A percentile compares a stretch with the other conserved stretches of the same genome.
These are phyloP conservation scores for Philopedon plagiatum DNA, from an alignment of 2,888 invertebrate genomes.

Conservation along the genomic window DNA sequence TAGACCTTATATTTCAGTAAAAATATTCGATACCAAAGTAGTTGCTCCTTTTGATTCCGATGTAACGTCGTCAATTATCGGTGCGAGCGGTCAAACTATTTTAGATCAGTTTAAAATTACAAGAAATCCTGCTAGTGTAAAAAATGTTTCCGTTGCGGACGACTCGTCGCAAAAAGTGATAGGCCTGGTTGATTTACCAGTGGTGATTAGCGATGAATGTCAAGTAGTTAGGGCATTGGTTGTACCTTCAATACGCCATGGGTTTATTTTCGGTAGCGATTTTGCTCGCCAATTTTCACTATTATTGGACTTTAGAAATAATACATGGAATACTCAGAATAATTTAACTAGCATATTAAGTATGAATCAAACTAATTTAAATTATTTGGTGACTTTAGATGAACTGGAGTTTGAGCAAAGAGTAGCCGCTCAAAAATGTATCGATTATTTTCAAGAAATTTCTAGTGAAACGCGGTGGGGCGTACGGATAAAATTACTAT, in stretches of 20 bases:
- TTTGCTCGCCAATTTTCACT: conserved; percentile 29
- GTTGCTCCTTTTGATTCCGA: conserved; percentile 44
- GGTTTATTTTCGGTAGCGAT: conserved; percentile 40
- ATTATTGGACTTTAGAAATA: conserved; percentile 34
- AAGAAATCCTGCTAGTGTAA: not conserved
- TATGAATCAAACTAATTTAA: not conserved
- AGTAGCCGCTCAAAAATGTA: conserved; percentile 18
- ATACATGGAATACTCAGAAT: conserved; percentile 27
- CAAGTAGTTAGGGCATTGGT: conserved; percentile 33
- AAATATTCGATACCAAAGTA: conserved; percentile 28
- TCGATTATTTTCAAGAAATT: conserved; percentile 31
- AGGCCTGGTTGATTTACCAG: conserved; percentile 33
- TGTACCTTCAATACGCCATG: conserved; percentile 34
- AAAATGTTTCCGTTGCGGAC: conserved; percentile 37
- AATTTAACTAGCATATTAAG: not conserved
- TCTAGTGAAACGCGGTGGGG: conserved; percentile 32
- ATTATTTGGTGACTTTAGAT: not conserved
- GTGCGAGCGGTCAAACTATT: conserved; percentile 16
- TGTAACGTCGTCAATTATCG: conserved; percentile 40
- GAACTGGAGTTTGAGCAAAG: not conserved
- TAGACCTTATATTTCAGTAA: conserved; percentile 39
- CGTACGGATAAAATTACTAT: conserved; percentile 34
- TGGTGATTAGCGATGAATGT: conserved; percentile 27
- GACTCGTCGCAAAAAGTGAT: conserved; percentile 26
- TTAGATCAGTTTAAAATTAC: conserved; percentile 16